phyloP scores from a whole-genome alignment of 2,113 vertebrate genomes.

The Oceanites oceanicus region DNA sequence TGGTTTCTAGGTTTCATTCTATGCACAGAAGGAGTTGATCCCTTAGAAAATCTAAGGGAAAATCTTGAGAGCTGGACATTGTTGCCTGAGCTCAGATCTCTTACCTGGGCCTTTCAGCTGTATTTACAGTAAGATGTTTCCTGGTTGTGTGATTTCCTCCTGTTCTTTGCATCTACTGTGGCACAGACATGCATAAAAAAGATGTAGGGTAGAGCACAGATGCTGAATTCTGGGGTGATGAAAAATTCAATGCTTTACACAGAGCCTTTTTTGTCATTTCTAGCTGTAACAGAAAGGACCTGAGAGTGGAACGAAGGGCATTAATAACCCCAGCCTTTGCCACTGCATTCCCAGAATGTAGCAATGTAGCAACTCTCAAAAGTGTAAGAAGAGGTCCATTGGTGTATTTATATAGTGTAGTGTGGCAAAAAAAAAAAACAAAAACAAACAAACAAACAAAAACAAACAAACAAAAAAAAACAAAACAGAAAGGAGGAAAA shows the following conservation, averaged over 20 bases:
- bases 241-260: background rate
- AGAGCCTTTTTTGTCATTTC: background rate
- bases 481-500: too few relatives aligned
- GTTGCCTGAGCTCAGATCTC: background rate
- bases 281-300: conserved; percentile 47
- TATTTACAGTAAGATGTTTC: background rate
- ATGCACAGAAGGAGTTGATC: background rate
- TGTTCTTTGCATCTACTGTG: background rate
- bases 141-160: background rate
- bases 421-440: background rate
- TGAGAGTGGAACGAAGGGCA: conserved; percentile 49
- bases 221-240: background rate
- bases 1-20: background rate
- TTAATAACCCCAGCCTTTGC: conserved; percentile 11
- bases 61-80: background rate
- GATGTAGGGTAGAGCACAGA: background rate
- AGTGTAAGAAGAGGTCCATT: background rate
- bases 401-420: background rate
- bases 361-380: conserved; percentile 26
- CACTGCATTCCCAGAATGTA: conserved; percentile 14
- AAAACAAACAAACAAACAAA: too few relatives aligned
- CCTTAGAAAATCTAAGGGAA: background rate
- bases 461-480: too few relatives aligned
- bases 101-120: background rate
- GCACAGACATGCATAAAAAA: background rate